phyloP scores from a whole-genome alignment of 2,113 vertebrate genomes.

The Callochromis pleurospilus region DNA sequence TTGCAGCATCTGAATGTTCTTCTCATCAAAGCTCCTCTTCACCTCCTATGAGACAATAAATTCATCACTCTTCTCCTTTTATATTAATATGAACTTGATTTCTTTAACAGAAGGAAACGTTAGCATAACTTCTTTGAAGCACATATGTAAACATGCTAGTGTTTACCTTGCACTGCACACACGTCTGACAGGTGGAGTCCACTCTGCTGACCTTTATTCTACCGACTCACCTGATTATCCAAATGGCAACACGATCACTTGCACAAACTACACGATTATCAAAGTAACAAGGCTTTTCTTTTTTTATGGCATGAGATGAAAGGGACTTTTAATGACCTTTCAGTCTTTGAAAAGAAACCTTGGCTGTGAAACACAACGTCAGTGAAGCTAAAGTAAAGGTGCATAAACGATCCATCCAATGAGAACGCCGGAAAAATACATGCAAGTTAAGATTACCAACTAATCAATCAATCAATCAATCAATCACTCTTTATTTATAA shows the following conservation, averaged over 20 bases:
- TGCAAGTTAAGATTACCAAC: neutral
- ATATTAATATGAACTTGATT: neutral
- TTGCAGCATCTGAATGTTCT: constrained; percentile 84
- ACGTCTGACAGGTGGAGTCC: neutral
- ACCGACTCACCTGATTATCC: neutral
- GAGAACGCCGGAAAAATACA: neutral
- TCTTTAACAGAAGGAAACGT: neutral
- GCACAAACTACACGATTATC: neutral
- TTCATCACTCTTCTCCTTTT: neutral
- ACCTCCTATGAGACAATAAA: constrained; percentile 70
- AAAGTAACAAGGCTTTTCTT: neutral
- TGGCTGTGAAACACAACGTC: neutral
- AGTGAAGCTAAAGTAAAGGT: neutral
- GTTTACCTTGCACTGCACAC: neutral
- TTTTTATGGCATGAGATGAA: neutral
- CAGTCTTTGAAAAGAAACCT: neutral
- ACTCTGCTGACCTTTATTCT: neutral
- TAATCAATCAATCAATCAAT: neutral
- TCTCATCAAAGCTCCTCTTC: constrained; percentile 85
- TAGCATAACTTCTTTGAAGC: neutral
- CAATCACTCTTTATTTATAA: too few relatives aligned
- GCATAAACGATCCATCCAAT: neutral
- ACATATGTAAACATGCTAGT: neutral
- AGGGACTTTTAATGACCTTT: neutral
- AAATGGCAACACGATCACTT: neutral